A percentile compares a stretch with the other conserved stretches of the same genome.
These are phyloP conservation scores for Melitaea athalia DNA, from an alignment of 2,888 invertebrate species.

Conservation along the genomic window DNA sequence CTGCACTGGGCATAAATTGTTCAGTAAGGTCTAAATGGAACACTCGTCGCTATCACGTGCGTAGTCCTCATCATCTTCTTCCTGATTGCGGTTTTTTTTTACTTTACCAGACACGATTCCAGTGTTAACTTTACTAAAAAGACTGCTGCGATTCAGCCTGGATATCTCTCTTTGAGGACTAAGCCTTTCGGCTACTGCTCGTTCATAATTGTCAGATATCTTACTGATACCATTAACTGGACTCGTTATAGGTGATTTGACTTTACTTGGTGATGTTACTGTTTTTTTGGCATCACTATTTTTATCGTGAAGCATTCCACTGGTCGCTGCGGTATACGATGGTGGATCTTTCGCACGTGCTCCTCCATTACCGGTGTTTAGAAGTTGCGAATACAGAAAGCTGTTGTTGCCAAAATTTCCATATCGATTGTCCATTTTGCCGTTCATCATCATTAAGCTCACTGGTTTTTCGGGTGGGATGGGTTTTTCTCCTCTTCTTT, in stretches of 20 bases:
- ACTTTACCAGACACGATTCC: conserved; percentile 70
- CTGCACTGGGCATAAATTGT: conserved; percentile 48
- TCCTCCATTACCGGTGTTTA: conserved; percentile 56
- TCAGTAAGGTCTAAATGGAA: conserved; percentile 76
- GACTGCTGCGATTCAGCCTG: conserved; percentile 63
- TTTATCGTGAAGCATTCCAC: conserved; percentile 60
- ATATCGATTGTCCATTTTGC: conserved; percentile 72
- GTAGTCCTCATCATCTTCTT: conserved; percentile 78
- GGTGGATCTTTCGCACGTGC: conserved; percentile 71
- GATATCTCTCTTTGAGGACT: conserved; percentile 68
- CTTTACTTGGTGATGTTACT: conserved; percentile 58
- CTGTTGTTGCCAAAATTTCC: conserved; percentile 72
- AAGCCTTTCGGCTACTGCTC: conserved; percentile 71
- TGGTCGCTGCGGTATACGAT: conserved; percentile 67
- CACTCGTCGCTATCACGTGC: conserved; percentile 84
- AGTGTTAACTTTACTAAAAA: conserved; percentile 75
- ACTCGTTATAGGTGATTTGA: conserved; percentile 61
- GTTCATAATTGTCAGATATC: conserved; percentile 77
- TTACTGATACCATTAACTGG: conserved; percentile 74
- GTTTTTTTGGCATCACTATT: conserved; percentile 43
- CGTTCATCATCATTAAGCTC: conserved; percentile 76
- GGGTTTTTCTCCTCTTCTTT: conserved; percentile 71
- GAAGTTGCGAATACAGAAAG: conserved; percentile 72
- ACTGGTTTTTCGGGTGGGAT: conserved; percentile 77
- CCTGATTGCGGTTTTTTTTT: conserved; percentile 56